phyloP scores from a whole-genome alignment of 2,113 vertebrate genomes.

The Corydoras sp. region DNA sequence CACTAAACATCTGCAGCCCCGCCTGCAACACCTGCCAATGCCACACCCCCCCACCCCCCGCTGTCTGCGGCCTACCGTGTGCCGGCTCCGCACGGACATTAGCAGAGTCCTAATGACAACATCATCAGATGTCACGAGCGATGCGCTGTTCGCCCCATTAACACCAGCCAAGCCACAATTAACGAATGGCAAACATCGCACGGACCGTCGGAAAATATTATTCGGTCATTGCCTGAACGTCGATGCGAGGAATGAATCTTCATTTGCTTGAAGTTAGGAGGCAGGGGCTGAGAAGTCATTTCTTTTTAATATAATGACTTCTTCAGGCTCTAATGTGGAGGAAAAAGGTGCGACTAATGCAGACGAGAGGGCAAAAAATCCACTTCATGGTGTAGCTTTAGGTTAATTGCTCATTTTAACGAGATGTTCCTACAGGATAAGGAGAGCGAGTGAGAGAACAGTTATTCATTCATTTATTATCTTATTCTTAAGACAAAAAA shows the following conservation, averaged over 20 bases:
- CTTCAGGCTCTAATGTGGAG: slow-evolving; percentile 41
- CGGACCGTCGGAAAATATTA: slow-evolving; percentile 45
- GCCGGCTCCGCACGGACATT: slow-evolving; percentile 13
- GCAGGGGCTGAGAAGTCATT: slow-evolving; percentile 44
- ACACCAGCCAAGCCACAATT: slow-evolving; percentile 45
- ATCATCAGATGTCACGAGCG: slow-evolving; percentile 22
- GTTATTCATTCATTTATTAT: not conserved
- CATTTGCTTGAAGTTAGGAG: slow-evolving; percentile 39
- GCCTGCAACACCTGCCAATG: slow-evolving; percentile 24
- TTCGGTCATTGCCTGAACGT: slow-evolving; percentile 53
- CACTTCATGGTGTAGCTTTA: slow-evolving; percentile 37
- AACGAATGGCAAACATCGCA: slow-evolving; percentile 33
- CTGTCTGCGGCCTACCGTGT: slow-evolving; percentile 37
- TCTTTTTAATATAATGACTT: slow-evolving; percentile 57
- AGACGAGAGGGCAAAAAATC: slow-evolving; percentile 9
- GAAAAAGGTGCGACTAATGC: not conserved
- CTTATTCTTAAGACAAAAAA: no score
- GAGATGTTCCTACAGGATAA: slow-evolving; percentile 30
- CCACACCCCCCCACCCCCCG: slow-evolving; percentile 17
- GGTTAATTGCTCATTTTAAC: slow-evolving; percentile 48
- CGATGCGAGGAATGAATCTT: slow-evolving; percentile 54
- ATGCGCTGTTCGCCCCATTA: slow-evolving; percentile 31
- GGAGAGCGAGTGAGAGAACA: not conserved
- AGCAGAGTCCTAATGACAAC: slow-evolving; percentile 14
- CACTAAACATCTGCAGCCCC: slow-evolving; percentile 36